Base-by-base conservation (phyloP, 2,888 invertebrate species). In the Leptinotarsa haldemani region DNA sequence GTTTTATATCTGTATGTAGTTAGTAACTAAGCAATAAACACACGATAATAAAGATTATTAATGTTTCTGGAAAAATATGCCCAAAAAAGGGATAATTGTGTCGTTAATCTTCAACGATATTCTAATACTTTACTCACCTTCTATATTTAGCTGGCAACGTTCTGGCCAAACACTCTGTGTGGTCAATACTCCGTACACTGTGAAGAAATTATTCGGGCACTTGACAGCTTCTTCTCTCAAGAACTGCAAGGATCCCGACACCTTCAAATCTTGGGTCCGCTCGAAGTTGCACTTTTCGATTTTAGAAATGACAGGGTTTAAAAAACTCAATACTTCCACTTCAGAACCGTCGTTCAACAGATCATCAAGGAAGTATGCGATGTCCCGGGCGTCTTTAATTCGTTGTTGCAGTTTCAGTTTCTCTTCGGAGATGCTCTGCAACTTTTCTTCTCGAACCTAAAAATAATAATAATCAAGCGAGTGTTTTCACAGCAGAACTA, bases 321-420 rank as follows among this genome's bases (percentile, higher is more conserved):
- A 90, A 71, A 94, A 91, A 18, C 92, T 92, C 1, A 95, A 88
- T 47, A 94, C 89, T 87, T 95, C 94, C 20, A 93, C 91, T 80
- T 93, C 92, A 1, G 91, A 91, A 0, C 92, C 93, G n/a, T 91
- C 90, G 0, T 90, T 86, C 20, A 93, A 86, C 53, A 83, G 82
- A 84, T 81, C 80, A 73, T 93, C 92, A 73, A 92, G 89, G 80
- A 93, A 93, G 48, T 88, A 86, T 1, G 93, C 90, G 0, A 92
- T 91, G 18, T 91, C 90, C 64, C 88, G 85, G 0, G 92, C 91
- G 70, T 92, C 90, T 4, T 87, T 86, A 0, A 91, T 89, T 22
- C 90, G 87, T 76, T 90, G 89, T 56, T 90, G 91, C 80, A 90
- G 82, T 73, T 87, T 88, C 0, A 83, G 78, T 63, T 88, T 87